Conservation (phyloP, 2,888 invertebrate species). For the Ennomos quercinarius region DNA sequence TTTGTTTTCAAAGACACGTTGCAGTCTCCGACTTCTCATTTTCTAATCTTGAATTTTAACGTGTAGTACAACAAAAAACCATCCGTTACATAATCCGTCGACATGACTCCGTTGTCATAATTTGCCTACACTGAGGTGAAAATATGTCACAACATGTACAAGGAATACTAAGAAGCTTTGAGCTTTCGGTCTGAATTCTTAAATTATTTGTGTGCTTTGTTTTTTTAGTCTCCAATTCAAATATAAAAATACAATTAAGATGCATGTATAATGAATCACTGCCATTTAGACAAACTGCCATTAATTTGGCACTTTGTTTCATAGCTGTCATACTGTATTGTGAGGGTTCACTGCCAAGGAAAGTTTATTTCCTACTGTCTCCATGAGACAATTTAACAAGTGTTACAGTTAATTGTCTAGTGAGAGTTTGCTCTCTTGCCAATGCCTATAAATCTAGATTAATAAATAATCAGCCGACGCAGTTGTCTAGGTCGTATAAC, state of each 20-base stretch:
- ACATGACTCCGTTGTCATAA: conserved; percentile 5
- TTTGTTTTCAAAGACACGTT: conserved; percentile 22
- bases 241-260: conserved; percentile 20
- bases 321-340: conserved; percentile 48
- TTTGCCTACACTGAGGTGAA: conserved; percentile 1
- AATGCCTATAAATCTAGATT: conserved; percentile 75
- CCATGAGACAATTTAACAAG: conserved; percentile 69
- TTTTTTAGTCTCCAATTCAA: conserved; percentile 7
- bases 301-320: conserved; percentile 67
- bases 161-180: conserved; percentile 1
- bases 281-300: conserved; percentile 50
- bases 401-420: conserved; percentile 68
- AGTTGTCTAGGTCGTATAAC: conserved; percentile 53
- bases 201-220: conserved; percentile 10
- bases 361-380: conserved; percentile 69
- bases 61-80: neutral
- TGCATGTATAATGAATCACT: conserved; percentile 27
- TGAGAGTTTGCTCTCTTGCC: conserved; percentile 64
- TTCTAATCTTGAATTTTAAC: conserved; percentile 4
- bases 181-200: conserved; percentile 2
- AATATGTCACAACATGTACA: conserved; percentile 1
- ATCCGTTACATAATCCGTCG: too few relatives aligned
- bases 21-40: conserved; percentile 8
- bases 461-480: conserved; percentile 69
- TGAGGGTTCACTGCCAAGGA: conserved; percentile 64